Base-by-base conservation (phyloP, 2,113 vertebrate genomes). In the Peromyscus leucopus region DNA sequence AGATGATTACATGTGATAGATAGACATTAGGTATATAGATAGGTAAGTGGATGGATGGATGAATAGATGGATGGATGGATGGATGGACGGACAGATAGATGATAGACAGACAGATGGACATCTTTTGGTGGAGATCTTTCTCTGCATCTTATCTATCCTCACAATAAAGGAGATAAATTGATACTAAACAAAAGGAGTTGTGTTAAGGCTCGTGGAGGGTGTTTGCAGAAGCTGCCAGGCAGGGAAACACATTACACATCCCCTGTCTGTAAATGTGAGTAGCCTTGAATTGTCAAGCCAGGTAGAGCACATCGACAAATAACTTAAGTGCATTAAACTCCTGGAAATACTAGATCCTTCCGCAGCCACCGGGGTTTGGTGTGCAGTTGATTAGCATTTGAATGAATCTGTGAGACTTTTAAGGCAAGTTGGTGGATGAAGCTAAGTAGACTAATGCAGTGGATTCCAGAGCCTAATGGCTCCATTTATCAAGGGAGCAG, bases 391-490 rank as follows among this genome's bases (percentile, higher is more conserved):
- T 98, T 98, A 99, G 97, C 98, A 98, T 98, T 95, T 93, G 93
- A 98, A 98, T 88, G 97, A 98, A 98, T 98, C 97, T 97, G 98
- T 98, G 98, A 98, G 98, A 98, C 98, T 98, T 98, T 98, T 97
- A 98, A 98, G 98, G 97, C 85, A 55, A 97, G 93, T 98, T 98
- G 98, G 97, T 92, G 55, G 96, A 97, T 91, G 85, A 97, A 97
- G 94, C 98, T 97, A 98, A 96, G 93, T 90, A 83, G 0, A 97
- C 57, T 95, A 96, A 98, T 96, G 96, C 97, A 96, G 96, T 80
- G 98, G 98, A 98, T 98, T 98, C 98, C 98, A 97, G 97, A 97
- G 97, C 97, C 97, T 99, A 98, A 98, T 98, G 98, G 98, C 95
- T 96, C 98, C 98, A 98, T 99, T 98, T 98, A 98, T 99, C 98